A percentile compares a stretch with the other conserved stretches of the same genome.
Conservation (phyloP, 2,888 invertebrate species). For the Aquatica leii region DNA sequence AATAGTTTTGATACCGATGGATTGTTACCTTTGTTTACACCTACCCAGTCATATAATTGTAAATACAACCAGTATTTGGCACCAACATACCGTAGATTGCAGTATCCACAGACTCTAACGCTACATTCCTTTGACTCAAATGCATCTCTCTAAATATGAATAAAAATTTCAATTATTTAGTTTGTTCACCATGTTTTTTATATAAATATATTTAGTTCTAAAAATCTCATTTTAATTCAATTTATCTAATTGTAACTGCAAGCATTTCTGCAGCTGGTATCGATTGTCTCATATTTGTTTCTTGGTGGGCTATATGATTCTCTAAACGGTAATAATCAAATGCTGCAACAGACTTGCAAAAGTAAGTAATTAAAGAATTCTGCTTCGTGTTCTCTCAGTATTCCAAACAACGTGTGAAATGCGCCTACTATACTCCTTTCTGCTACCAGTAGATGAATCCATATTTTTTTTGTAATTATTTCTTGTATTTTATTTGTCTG, state of each 20-base stretch:
- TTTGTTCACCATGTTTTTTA: not conserved
- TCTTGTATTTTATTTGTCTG: not conserved
- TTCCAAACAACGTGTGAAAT: no score
- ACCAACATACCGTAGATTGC: slow-evolving; percentile 3
- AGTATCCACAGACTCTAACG: slow-evolving; percentile 2
- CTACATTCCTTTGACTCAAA: not conserved
- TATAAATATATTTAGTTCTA: not conserved
- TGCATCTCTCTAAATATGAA: not conserved
- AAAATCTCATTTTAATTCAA: no score
- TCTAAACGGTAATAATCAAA: not conserved
- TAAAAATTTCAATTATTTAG: not conserved
- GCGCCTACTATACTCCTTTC: no score
- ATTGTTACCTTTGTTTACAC: not conserved
- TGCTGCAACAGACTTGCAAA: no score
- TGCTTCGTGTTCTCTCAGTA: not conserved
- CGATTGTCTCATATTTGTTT: no score
- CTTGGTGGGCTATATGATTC: no score
- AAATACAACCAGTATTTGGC: not conserved
- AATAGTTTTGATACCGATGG: not conserved
- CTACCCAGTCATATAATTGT: not conserved
- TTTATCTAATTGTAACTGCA: not conserved
- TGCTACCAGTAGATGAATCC: not conserved
- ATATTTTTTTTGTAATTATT: no score
- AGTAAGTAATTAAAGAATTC: not conserved
- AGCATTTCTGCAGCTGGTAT: no score